phyloP scores from a whole-genome alignment of 2,113 vertebrate species.

The Alectura lathami region DNA sequence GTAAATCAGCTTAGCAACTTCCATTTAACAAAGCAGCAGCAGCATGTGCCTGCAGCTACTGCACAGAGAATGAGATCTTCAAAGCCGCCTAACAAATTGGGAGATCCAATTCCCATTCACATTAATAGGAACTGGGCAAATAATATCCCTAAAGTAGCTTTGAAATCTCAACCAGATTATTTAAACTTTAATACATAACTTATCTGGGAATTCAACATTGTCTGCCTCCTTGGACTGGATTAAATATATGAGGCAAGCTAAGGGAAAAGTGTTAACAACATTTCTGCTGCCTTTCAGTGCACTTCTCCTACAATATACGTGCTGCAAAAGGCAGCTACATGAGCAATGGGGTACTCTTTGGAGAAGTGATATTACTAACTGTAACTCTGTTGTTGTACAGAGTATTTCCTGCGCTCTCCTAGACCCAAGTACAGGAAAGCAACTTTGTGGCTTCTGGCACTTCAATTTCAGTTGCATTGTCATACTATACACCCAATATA shows the following conservation, averaged over 20 bases:
- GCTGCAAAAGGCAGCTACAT: not conserved
- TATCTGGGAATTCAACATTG: not conserved
- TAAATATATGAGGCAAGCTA: not conserved
- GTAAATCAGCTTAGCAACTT: constrained; percentile 12
- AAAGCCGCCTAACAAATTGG: constrained; percentile 7
- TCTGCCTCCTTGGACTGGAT: not conserved
- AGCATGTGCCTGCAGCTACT: not conserved
- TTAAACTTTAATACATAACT: constrained; percentile 3
- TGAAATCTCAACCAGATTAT: constrained; percentile 23
- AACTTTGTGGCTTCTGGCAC: not conserved
- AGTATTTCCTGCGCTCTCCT: not conserved
- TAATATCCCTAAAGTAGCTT: not conserved
- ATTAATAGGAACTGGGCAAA: not conserved
- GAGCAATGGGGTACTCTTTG: not conserved
- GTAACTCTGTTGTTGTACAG: not conserved
- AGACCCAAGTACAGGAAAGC: not conserved
- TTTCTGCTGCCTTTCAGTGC: not conserved
- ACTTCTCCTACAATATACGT: not conserved
- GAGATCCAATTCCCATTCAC: constrained; percentile 3
- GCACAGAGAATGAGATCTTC: not conserved
- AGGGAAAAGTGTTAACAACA: not conserved
- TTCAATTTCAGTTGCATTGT: not conserved
- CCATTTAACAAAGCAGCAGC: not conserved
- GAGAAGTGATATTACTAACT: not conserved
- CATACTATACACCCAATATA: not conserved